Percentiles rank a stretch among this genome's conserved stretches.
Conservation (phyloP, 1,140 invertebrate genomes). For the Maniola jurtina region DNA sequence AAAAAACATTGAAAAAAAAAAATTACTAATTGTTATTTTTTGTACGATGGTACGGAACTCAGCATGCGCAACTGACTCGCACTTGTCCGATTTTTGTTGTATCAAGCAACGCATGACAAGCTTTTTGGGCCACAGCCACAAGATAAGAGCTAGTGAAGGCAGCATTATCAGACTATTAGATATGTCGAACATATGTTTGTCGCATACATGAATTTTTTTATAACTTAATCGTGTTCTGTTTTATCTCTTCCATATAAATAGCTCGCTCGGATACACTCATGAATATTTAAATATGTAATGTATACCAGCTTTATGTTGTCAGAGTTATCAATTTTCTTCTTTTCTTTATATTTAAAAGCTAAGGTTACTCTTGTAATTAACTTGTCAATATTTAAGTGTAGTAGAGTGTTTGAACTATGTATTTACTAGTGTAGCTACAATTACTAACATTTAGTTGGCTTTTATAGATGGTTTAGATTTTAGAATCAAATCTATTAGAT, state of each 20-base stretch:
- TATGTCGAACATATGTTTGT: conserved; percentile 9
- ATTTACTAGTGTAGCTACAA: too few species aligned
- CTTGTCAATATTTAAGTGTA: too few species aligned
- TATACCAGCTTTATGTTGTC: conserved; percentile 6
- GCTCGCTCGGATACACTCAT: conserved; percentile 9
- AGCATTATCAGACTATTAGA: conserved; percentile 5
- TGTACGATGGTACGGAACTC: too few species aligned
- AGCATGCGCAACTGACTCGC: too few species aligned
- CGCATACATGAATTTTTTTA: conserved; percentile 2
- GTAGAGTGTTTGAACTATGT: too few species aligned
- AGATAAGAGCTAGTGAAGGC: conserved; percentile 15
- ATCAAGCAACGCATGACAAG: conserved; percentile 4
- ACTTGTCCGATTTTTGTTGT: not conserved
- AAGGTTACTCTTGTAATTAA: not conserved
- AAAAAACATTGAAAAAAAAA: too few species aligned
- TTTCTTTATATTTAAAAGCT: not conserved
- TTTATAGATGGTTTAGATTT: too few species aligned
- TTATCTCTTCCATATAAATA: conserved; percentile 2
- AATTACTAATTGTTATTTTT: too few species aligned
- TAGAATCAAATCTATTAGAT: too few species aligned
- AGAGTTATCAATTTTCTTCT: not conserved
- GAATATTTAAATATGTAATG: conserved; percentile 5
- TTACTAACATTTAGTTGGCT: too few species aligned
- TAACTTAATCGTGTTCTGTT: conserved; percentile 3
- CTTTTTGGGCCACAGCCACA: conserved; percentile 25